A percentile compares a stretch with the other conserved stretches of the same genome.
These are phyloP conservation scores for Oscheius onirici DNA, from an alignment of 2,888 invertebrate genomes.

Conservation along the genomic window DNA sequence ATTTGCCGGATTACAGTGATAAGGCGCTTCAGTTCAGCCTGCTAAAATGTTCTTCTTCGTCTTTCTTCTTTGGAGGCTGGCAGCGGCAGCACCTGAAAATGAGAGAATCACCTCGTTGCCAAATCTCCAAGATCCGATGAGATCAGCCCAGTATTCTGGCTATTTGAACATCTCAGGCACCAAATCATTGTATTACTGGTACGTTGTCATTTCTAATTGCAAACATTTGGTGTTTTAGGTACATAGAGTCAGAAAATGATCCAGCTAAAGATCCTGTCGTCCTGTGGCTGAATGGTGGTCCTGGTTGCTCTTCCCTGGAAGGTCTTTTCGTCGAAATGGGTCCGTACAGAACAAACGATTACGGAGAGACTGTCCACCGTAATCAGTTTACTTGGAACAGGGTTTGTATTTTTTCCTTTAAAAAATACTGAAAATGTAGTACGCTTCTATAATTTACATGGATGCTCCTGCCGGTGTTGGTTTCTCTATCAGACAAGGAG, in stretches of 20 bases:
- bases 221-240: slow-evolving; percentile 37
- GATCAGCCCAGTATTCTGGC: slow-evolving; percentile 73
- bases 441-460: slow-evolving; percentile 74
- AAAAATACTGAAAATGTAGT: slow-evolving; percentile 57
- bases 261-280: slow-evolving; percentile 72
- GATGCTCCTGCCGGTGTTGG: slow-evolving; percentile 76
- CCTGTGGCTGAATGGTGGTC: slow-evolving; percentile 73
- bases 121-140: slow-evolving; percentile 45
- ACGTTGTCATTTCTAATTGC: slow-evolving; percentile 31
- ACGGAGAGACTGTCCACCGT: slow-evolving; percentile 57
- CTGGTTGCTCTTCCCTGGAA: slow-evolving; percentile 62
- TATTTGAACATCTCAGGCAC: slow-evolving; percentile 72
- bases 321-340: slow-evolving; percentile 64
- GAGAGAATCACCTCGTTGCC: slow-evolving; percentile 37
- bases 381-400: slow-evolving; percentile 71
- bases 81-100: slow-evolving; percentile 26
- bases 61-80: background rate
- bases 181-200: slow-evolving; percentile 74
- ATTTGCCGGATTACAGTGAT: background rate
- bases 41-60: background rate
- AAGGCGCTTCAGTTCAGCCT: background rate
- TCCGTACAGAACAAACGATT: slow-evolving; percentile 53
- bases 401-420: slow-evolving; percentile 36
- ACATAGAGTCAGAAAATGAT: slow-evolving; percentile 69
- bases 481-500: slow-evolving; percentile 73